phyloP scores from a whole-genome alignment of 2,797 vertebrate genomes.

The Pitangus sulphuratus region DNA sequence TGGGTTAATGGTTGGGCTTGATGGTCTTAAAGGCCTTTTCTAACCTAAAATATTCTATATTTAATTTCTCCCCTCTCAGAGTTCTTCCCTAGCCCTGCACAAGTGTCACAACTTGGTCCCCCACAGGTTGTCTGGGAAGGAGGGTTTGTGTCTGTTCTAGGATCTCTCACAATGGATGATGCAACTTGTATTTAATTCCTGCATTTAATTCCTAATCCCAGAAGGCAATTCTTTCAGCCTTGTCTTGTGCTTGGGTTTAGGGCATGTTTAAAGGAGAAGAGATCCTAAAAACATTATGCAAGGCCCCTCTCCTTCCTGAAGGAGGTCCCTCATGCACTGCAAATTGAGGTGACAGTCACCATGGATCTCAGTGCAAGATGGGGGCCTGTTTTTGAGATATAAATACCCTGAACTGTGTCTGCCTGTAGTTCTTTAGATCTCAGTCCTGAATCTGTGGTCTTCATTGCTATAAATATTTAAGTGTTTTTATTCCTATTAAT shows the following conservation, averaged over 20 bases:
- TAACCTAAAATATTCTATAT: not conserved
- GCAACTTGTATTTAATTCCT: not conserved
- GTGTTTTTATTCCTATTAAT: slow-evolving; percentile 61
- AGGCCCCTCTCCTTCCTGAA: not conserved
- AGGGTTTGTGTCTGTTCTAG: not conserved
- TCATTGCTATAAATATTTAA: slow-evolving; percentile 56
- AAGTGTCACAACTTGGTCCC: not conserved
- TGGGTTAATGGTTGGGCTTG: not conserved
- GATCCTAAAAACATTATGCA: not conserved
- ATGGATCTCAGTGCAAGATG: not conserved
- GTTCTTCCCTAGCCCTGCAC: not conserved
- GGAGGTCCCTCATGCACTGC: not conserved
- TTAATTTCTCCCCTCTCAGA: not conserved
- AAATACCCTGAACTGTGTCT: not conserved
- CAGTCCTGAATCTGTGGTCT: not conserved
- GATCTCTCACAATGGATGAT: not conserved
- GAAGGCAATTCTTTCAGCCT: not conserved
- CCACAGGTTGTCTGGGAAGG: not conserved
- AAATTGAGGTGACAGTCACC: not conserved
- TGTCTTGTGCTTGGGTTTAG: not conserved
- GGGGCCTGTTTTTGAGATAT: not conserved
- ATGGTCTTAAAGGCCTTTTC: not conserved
- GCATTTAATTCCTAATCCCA: not conserved
- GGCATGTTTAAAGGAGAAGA: not conserved
- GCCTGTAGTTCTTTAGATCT: not conserved